A percentile compares a stretch with the other conserved stretches of the same genome.
Conservation (phyloP, 1,140 invertebrate species). For the Aphis gossypii region DNA sequence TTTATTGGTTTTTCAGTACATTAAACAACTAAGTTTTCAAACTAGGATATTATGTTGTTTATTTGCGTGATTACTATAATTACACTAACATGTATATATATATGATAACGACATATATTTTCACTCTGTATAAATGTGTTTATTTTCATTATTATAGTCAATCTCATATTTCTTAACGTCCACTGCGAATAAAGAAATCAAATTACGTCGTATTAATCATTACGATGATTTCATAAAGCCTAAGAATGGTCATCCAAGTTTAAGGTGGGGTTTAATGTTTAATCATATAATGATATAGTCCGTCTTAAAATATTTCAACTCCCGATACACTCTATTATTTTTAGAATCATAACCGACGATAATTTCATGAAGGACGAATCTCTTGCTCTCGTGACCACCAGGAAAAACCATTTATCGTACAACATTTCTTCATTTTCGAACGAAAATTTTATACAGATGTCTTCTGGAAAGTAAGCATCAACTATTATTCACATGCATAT, state of each 20-base stretch:
- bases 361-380: not conserved
- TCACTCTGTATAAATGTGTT: not conserved
- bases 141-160: constrained; percentile 12
- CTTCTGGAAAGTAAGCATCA: not conserved
- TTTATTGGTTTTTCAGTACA: not conserved
- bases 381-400: not conserved
- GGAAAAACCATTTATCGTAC: not conserved
- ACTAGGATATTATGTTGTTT: not conserved
- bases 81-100: not conserved
- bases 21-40: not conserved
- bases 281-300: too few relatives aligned
- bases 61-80: not conserved
- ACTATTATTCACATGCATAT: not conserved
- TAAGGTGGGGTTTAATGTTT: not conserved
- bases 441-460: not conserved
- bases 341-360: not conserved
- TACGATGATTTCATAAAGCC: constrained; percentile 38
- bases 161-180: constrained; percentile 9
- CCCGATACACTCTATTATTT: not conserved
- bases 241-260: constrained; percentile 26
- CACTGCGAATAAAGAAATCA: not conserved
- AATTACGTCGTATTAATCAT: not conserved
- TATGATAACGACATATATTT: not conserved
- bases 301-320: not conserved
- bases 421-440: not conserved